phyloP scores from a whole-genome alignment of 2,888 invertebrate genomes.

The Arctia plantaginis region DNA sequence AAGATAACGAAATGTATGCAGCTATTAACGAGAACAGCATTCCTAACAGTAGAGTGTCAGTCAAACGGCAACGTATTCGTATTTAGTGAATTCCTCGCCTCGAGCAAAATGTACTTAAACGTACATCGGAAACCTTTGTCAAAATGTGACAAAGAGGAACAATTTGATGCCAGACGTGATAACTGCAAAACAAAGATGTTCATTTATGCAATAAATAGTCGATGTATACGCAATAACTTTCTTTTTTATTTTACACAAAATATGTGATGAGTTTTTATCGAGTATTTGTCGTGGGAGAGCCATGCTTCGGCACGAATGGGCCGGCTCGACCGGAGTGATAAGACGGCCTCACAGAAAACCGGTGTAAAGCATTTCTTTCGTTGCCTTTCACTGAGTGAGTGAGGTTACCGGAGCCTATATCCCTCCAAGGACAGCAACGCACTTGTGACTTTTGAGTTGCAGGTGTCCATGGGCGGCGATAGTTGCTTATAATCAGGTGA shows the following conservation, averaged over 20 bases:
- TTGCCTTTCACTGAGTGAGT: no score
- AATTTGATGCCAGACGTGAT: background rate
- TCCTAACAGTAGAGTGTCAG: background rate
- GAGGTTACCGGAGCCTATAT: no score
- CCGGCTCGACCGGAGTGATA: no score
- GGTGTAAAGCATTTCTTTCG: no score
- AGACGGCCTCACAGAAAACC: no score
- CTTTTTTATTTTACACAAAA: no score
- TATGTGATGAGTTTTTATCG: background rate
- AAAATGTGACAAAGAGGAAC: background rate
- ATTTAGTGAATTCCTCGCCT: background rate
- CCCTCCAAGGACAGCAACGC: no score
- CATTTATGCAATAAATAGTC: background rate
- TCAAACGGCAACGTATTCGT: background rate
- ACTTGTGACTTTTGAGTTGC: no score
- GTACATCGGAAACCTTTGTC: background rate
- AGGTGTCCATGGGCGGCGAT: no score
- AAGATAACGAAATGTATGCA: background rate
- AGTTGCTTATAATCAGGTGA: no score
- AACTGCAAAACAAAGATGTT: background rate
- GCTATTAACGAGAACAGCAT: background rate
- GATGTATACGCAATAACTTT: background rate
- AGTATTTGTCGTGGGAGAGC: no score
- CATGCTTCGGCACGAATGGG: no score
- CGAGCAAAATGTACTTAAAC: background rate